These are phyloP conservation scores for Anisognathus igniventris DNA, from an alignment of 2,797 vertebrate genomes.

Conservation along the genomic window DNA sequence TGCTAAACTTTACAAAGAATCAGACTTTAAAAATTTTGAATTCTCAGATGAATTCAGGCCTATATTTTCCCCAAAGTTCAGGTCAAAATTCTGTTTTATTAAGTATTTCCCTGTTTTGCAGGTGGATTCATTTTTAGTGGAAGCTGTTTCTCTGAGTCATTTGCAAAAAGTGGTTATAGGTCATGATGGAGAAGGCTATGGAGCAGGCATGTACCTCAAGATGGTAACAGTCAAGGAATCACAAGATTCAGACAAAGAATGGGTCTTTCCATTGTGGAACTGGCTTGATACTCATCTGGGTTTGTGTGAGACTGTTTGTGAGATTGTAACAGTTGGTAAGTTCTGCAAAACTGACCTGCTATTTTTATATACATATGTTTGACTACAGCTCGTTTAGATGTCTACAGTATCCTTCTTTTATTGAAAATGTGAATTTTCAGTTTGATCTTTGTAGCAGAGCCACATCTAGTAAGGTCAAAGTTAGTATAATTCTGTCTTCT, in stretches of 20 bases:
- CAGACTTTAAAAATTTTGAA: neutral
- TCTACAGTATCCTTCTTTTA: neutral
- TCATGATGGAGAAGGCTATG: conserved; percentile 59
- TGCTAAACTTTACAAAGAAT: neutral
- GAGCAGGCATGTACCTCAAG: conserved; percentile 58
- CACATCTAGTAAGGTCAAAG: neutral
- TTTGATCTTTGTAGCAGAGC: neutral
- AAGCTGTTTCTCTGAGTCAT: conserved; percentile 61
- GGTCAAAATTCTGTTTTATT: neutral
- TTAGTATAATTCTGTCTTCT: neutral
- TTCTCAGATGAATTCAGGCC: neutral
- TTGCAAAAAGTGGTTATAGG: conserved; percentile 60
- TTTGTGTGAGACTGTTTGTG: conserved; percentile 45
- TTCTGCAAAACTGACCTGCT: neutral
- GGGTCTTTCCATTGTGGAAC: conserved; percentile 63
- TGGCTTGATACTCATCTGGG: conserved; percentile 63
- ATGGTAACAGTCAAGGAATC: conserved; percentile 55
- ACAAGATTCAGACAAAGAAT: conserved; percentile 36
- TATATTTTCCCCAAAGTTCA: neutral
- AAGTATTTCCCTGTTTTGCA: neutral
- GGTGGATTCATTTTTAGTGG: conserved; percentile 60
- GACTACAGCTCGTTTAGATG: neutral
- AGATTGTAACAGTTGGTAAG: conserved; percentile 42
- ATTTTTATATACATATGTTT: neutral
- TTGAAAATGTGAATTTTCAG: neutral